Conservation (phyloP, 53 echinoderm and acorn worm species). For the Zoroaster sp. region DNA sequence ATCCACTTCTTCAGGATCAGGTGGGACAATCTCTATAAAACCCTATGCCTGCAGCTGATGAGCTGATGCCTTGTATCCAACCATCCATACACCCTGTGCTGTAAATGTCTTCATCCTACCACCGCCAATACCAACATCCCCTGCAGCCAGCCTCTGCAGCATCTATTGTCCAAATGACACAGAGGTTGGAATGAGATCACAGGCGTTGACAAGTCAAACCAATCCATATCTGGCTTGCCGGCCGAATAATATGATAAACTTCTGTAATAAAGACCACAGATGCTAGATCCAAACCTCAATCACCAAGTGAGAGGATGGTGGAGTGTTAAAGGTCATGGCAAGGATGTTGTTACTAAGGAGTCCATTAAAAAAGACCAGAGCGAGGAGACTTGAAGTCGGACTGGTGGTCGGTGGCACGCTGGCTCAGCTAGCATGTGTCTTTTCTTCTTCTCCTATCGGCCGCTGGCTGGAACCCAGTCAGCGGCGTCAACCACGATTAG, state of each 20-base stretch:
- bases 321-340: constrained; percentile 1
- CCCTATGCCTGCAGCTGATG: no score
- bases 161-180: constrained; percentile 36
- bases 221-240: not conserved
- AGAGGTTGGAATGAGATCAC: not conserved
- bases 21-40: no score
- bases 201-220: constrained; percentile 13
- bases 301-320: not conserved
- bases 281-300: constrained; percentile 8
- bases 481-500: constrained; percentile 30
- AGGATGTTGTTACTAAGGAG: constrained; percentile 30
- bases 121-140: not conserved
- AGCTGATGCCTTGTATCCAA: not conserved
- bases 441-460: not conserved
- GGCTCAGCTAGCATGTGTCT: not conserved
- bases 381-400: constrained; percentile 28
- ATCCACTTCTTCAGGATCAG: no score
- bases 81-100: not conserved
- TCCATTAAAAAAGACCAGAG: not conserved
- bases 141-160: not conserved
- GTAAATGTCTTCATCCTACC: not conserved
- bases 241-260: not conserved
- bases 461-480: not conserved
- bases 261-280: constrained; percentile 1
- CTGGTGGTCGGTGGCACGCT: constrained; percentile 38